phyloP scores from a whole-genome alignment of 53 echinoderm and acorn worm genomes.

The Paelopatides confundens region DNA sequence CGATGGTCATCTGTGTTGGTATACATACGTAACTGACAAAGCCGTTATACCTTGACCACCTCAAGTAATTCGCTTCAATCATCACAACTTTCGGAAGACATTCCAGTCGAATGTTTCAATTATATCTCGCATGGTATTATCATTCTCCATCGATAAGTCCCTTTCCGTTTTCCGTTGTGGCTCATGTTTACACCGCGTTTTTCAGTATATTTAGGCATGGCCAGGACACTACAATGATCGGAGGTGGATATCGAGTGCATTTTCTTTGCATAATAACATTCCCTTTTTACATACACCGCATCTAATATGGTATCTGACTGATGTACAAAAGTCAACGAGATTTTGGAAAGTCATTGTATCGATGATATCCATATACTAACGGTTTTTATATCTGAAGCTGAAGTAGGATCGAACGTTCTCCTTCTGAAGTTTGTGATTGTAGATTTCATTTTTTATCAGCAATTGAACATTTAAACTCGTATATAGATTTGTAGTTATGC shows the following conservation, averaged over 20 bases:
- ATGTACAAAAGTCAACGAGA: neutral
- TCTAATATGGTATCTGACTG: neutral
- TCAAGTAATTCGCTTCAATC: neutral
- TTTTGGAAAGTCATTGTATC: neutral
- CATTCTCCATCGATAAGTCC: neutral
- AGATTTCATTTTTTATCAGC: conserved; percentile 8
- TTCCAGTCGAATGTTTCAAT: neutral
- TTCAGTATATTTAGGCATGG: neutral
- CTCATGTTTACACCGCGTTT: neutral
- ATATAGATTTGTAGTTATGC: neutral
- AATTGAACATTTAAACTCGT: neutral
- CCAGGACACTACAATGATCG: neutral
- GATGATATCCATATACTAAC: neutral
- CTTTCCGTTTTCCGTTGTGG: neutral
- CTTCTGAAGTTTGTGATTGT: neutral
- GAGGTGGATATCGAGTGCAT: neutral
- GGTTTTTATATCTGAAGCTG: neutral
- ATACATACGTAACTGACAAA: neutral
- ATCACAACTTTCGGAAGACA: neutral
- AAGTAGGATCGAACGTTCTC: neutral
- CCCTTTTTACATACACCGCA: neutral
- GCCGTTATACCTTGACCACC: neutral
- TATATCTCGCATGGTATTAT: neutral
- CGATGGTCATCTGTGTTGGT: conserved; percentile 3
- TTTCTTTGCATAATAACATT: neutral